These are phyloP conservation scores for Apus apus DNA, from an alignment of 2,113 vertebrate genomes.

Conservation along the genomic window DNA sequence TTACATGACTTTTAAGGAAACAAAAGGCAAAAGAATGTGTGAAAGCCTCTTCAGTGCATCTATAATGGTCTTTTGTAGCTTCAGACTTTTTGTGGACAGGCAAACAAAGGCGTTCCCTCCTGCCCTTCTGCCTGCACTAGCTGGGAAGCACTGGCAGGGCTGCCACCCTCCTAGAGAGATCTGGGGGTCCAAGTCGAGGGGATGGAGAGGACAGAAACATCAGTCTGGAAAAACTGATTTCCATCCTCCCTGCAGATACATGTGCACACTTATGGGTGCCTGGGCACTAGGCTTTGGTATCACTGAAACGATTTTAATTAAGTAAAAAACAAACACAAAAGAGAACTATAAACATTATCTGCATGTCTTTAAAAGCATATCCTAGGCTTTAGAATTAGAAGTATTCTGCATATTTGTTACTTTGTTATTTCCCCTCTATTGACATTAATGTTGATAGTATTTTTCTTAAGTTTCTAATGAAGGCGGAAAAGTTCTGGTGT, in stretches of 20 bases:
- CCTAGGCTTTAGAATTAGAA: background rate
- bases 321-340: no score
- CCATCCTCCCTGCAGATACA: fast-evolving
- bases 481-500: background rate
- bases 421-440: background rate
- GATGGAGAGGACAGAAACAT: background rate
- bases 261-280: fast-evolving
- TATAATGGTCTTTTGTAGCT: conserved; percentile 26
- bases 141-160: background rate
- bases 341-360: background rate
- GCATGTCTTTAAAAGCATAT: background rate
- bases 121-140: background rate
- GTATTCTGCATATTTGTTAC: fast-evolving
- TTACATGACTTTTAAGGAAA: conserved; percentile 44
- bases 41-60: conserved; percentile 32
- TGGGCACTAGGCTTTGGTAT: background rate
- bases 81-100: background rate
- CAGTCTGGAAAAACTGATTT: background rate
- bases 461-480: background rate
- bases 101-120: conserved; percentile 51
- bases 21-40: background rate
- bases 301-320: background rate
- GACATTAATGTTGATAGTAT: background rate
- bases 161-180: background rate
- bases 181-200: background rate